Base-by-base conservation (phyloP, 2,888 invertebrate species). In the Dorcus hopei region DNA sequence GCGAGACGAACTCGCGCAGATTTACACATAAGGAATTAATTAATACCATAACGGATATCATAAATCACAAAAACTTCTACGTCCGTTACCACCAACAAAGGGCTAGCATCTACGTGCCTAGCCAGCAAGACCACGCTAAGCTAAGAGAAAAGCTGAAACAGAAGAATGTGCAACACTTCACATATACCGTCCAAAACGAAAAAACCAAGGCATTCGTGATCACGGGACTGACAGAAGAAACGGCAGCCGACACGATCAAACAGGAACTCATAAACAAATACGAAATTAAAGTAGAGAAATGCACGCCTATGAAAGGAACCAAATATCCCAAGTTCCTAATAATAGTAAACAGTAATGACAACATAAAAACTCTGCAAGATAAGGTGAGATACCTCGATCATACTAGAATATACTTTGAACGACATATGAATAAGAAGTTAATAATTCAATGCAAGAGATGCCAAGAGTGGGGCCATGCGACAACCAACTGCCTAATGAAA, bases 381-480 rank as follows among this genome's bases (percentile, higher is more conserved):
- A 52, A 42, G 9, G 19, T 52, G 9, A 19, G n/a, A 41, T 52
- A 52, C 43, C 11, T 52, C 16, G 16, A 16, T 7, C 16, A 40
- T 9, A 42, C 19, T 6, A n/a, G 43, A 8, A 23, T 52, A 5
- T 8, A 16, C 11, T 52, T 16, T 9, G 42, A 42, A 5, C 4
- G 19, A 19, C 19, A 39, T 11, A 40, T 23, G 42, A 52, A 43
- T 19, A 42, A 38, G 9, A 19, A 19, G 40, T 16, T 41, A 40
- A 19, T 52, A 8, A 47, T 51, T 9, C 59, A 59, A 19, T 59
- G 59, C 55, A 43, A 59, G 3, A 59, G 52, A 38, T 56, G 55
- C 54, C 62, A 58, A 33, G 47, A 49, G 52, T 61, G 55, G 59
- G 59, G 59, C 5, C 59, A 56, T 38, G 59, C 47, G 4, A 58